These are phyloP conservation scores for Oscarella lobularis DNA, from an alignment of 37 sponge, comb jelly and placozoan genomes.

Conservation along the genomic window DNA sequence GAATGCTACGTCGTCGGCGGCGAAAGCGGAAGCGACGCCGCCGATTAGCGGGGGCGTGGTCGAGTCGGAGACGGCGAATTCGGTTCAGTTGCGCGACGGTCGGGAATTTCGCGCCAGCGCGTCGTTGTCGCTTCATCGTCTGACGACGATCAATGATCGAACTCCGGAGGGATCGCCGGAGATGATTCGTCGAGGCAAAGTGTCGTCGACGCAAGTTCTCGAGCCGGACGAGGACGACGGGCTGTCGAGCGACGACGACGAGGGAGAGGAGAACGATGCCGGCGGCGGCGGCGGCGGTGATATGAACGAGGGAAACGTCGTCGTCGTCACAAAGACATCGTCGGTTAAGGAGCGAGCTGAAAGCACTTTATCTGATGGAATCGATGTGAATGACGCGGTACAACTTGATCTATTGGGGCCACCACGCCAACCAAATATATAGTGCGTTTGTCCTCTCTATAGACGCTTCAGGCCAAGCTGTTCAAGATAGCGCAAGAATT, in stretches of 20 bases:
- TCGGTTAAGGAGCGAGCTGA: background rate
- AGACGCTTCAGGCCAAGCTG: slow-evolving; percentile 16
- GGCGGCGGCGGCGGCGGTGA: slow-evolving; percentile 9
- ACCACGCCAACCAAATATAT: no score
- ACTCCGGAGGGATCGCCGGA: background rate
- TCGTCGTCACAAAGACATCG: background rate
- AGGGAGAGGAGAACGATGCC: slow-evolving; percentile 14
- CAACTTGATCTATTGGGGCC: no score
- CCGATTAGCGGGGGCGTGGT: no score
- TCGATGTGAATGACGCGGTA: background rate
- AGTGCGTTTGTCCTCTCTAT: background rate
- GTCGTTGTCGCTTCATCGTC: background rate
- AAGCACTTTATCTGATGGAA: background rate
- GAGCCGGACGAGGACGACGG: background rate
- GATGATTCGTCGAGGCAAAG: no score
- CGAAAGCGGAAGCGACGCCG: no score
- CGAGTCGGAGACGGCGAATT: no score
- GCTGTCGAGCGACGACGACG: background rate
- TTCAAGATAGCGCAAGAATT: slow-evolving; percentile 63
- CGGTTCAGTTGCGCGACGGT: no score
- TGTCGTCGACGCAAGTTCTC: no score
- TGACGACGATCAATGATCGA: background rate
- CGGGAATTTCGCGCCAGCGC: no score
- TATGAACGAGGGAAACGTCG: slow-evolving; percentile 10
- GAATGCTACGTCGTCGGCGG: no score